Conservation (phyloP, 2,888 invertebrate species). For the Phragmatobia fuliginosa region DNA sequence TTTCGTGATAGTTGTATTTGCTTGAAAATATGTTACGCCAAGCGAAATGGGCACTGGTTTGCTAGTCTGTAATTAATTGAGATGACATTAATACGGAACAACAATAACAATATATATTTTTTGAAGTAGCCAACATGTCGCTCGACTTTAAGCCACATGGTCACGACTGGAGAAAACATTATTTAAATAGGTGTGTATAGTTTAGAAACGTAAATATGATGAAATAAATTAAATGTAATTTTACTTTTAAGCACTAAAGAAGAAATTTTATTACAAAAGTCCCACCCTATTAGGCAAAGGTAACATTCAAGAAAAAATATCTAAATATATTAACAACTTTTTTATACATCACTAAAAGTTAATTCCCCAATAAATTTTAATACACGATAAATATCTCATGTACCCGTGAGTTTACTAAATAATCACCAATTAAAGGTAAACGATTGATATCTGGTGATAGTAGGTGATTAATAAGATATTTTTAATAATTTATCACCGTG, state of each 20-base stretch:
- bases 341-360: slow-evolving; percentile 41
- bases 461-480: slow-evolving; percentile 81
- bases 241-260: neutral
- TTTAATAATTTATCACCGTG: slow-evolving; percentile 77
- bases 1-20: no score
- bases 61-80: no score
- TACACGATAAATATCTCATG: slow-evolving; percentile 54
- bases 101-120: no score
- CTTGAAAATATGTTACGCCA: no score
- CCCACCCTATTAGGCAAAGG: slow-evolving; percentile 10
- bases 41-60: no score
- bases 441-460: slow-evolving; percentile 72
- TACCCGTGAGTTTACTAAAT: slow-evolving; percentile 65
- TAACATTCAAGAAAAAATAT: slow-evolving; percentile 8
- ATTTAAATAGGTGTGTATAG: no score
- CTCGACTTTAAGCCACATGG: no score
- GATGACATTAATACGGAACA: no score
- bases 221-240: neutral
- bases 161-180: no score
- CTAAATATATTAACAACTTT: slow-evolving; percentile 14
- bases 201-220: no score
- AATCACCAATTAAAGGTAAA: slow-evolving; percentile 74
- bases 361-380: slow-evolving; percentile 48
- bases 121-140: no score
- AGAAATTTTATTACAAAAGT: neutral